These are phyloP conservation scores for Phalacrocorax carbo DNA, from an alignment of 2,113 vertebrate species.

Conservation along the genomic window DNA sequence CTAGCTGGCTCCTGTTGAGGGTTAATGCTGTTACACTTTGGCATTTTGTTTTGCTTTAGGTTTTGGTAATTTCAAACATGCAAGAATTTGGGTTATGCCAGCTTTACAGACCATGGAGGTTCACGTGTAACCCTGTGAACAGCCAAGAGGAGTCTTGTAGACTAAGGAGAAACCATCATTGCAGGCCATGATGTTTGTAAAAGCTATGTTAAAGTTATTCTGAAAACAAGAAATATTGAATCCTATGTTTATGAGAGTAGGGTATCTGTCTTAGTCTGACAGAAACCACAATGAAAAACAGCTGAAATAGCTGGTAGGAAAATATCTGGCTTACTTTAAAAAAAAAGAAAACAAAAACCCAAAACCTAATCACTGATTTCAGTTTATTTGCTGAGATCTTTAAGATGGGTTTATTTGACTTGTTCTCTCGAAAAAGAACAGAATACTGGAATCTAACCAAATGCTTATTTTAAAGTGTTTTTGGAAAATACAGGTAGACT, in stretches of 20 bases:
- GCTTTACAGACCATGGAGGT: neutral
- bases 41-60: neutral
- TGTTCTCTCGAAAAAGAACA: neutral
- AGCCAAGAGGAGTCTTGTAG: neutral
- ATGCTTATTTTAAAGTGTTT: neutral
- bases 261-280: neutral
- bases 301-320: neutral
- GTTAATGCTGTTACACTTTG: neutral
- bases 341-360: too few relatives aligned
- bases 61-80: neutral
- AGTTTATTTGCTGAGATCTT: neutral
- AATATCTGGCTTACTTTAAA: neutral
- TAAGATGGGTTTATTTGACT: neutral
- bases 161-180: neutral
- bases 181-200: neutral
- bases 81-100: neutral
- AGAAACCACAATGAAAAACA: neutral
- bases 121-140: neutral
- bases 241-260: neutral
- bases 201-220: neutral
- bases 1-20: neutral
- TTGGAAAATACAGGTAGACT: neutral
- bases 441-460: neutral
- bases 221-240: neutral
- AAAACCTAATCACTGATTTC: neutral